Conservation (phyloP, 2,113 vertebrate species). For the Cyanistes caeruleus region DNA sequence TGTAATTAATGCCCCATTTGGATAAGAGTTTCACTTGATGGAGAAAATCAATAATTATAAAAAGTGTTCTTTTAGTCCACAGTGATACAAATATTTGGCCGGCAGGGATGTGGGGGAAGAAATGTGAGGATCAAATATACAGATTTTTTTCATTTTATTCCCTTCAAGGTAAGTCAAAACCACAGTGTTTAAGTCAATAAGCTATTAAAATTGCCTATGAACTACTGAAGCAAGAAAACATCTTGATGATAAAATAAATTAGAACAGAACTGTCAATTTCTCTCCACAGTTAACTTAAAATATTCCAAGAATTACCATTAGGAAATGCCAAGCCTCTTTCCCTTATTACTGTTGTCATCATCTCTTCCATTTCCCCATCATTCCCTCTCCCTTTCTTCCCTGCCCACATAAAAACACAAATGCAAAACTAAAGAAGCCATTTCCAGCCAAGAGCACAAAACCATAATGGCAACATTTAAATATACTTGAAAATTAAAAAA, state of each 20-base stretch:
- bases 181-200: neutral
- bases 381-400: neutral
- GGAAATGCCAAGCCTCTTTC: neutral
- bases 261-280: neutral
- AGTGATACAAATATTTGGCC: neutral
- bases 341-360: neutral
- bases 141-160: neutral
- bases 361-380: neutral
- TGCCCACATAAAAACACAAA: neutral
- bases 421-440: neutral
- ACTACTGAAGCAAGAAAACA: neutral
- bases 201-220: neutral
- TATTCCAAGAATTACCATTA: neutral
- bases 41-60: neutral
- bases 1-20: neutral
- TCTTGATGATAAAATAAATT: conserved; percentile 12
- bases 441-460: neutral
- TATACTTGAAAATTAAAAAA: neutral
- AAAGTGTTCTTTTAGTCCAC: neutral
- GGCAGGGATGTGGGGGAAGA: neutral
- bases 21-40: neutral
- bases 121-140: neutral
- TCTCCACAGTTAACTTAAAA: neutral
- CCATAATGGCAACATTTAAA: neutral
- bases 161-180: neutral